phyloP scores from a whole-genome alignment of 2,888 invertebrate genomes.

The Xanthia togata region DNA sequence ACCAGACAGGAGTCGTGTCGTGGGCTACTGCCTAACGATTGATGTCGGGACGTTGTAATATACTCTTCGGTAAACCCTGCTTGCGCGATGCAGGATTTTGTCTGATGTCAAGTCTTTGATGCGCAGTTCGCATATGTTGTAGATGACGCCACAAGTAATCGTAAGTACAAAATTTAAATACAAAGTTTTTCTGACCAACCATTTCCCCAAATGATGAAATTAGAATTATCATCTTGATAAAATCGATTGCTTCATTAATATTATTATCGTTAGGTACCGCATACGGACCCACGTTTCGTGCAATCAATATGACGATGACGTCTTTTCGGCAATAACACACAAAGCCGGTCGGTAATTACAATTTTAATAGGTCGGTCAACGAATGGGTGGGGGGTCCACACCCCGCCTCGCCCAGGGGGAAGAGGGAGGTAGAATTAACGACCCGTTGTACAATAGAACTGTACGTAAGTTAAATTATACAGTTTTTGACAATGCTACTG shows the following conservation, averaged over 20 bases:
- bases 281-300: slow-evolving; percentile 49
- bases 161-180: background rate
- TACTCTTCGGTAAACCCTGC: too few relatives aligned
- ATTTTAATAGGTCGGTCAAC: slow-evolving; percentile 88
- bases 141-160: background rate
- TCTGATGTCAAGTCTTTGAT: too few relatives aligned
- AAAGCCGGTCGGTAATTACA: slow-evolving; percentile 85
- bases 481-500: slow-evolving; percentile 79
- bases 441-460: slow-evolving; percentile 78
- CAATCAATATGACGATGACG: slow-evolving; percentile 82
- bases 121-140: too few relatives aligned
- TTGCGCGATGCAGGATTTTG: too few relatives aligned
- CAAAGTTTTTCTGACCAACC: background rate
- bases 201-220: slow-evolving; percentile 17
- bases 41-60: too few relatives aligned
- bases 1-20: too few relatives aligned
- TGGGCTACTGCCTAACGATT: too few relatives aligned
- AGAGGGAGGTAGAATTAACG: slow-evolving; percentile 67
- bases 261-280: slow-evolving; percentile 25
- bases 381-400: slow-evolving; percentile 65
- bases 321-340: slow-evolving; percentile 84
- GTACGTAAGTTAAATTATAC: slow-evolving; percentile 82
- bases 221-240: slow-evolving; percentile 23
- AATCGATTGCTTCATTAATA: slow-evolving; percentile 45
- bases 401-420: slow-evolving; percentile 48